A percentile compares a stretch with the other conserved stretches of the same genome.
Conservation (phyloP, 1,140 invertebrate genomes). For the Lasaia peninsularis region DNA sequence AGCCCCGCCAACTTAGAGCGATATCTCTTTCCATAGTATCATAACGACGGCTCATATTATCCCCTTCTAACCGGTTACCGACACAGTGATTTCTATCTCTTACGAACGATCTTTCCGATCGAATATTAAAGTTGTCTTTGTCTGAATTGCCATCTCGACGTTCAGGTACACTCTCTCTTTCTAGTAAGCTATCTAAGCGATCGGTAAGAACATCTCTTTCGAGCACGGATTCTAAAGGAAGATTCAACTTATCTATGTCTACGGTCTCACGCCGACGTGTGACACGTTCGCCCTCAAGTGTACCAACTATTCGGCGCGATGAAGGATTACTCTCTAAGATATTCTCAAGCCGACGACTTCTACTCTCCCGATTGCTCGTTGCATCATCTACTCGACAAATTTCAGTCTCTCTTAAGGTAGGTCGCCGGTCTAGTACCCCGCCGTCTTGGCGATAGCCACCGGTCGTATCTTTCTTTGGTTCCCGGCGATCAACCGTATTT, state of each 20-base stretch:
- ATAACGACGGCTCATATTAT: background rate
- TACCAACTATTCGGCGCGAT: background rate
- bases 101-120: background rate
- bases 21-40: conserved; percentile 14
- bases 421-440: background rate
- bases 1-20: conserved; percentile 66
- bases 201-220: background rate
- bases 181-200: background rate
- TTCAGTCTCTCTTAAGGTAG: background rate
- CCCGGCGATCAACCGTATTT: background rate
- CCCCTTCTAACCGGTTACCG: conserved; percentile 12
- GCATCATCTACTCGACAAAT: background rate
- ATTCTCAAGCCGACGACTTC: background rate
- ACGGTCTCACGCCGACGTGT: background rate
- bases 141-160: background rate
- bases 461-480: background rate
- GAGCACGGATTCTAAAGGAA: background rate
- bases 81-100: background rate
- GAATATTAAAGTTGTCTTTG: background rate
- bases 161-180: background rate
- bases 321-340: background rate
- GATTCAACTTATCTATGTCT: background rate
- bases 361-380: background rate
- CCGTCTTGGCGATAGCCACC: background rate
- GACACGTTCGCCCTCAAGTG: background rate